These are phyloP conservation scores for Drosophila subsilvestris DNA, from an alignment of 2,888 invertebrate species.

Conservation along the genomic window DNA sequence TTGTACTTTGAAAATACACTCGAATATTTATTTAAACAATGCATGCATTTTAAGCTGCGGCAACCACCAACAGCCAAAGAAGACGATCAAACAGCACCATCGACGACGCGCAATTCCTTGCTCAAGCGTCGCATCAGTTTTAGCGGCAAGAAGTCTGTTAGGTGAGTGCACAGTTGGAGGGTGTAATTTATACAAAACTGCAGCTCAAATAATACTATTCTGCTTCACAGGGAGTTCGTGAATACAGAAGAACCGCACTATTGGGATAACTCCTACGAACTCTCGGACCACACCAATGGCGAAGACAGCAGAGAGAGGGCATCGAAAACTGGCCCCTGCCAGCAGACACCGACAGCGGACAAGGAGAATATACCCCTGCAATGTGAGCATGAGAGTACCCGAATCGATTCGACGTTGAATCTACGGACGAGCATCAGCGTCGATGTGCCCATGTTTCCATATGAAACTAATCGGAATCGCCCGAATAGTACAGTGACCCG, in stretches of 20 bases:
- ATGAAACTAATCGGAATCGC: conserved; percentile 31
- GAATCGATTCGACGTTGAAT: conserved; percentile 41
- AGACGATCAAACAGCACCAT: conserved; percentile 18
- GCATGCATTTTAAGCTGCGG: conserved; percentile 40
- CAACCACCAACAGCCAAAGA: conserved; percentile 4
- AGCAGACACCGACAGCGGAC: not conserved
- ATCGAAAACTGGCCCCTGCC: not conserved
- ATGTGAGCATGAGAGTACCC: not conserved
- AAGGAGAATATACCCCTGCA: conserved; percentile 47
- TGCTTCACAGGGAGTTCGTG: conserved; percentile 52
- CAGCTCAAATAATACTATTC: not conserved
- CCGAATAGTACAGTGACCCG: not conserved
- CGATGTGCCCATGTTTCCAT: conserved; percentile 59
- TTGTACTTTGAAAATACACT: not conserved
- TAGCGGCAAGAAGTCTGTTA: conserved; percentile 64
- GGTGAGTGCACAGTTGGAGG: conserved; percentile 37
- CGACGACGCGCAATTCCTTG: conserved; percentile 10
- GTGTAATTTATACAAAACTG: too few relatives aligned
- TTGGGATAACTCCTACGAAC: conserved; percentile 65
- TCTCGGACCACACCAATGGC: conserved; percentile 60
- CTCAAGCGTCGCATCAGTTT: conserved; percentile 67
- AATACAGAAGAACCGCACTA: conserved; percentile 53
- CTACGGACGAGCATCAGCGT: conserved; percentile 60
- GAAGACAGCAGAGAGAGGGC: conserved; percentile 44
- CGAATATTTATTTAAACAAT: not conserved